A percentile compares a stretch with the other conserved stretches of the same genome.
Evolutionary conservation across 2,113 vertebrate species (phyloP).

Genomic region (Pachyramphus minor): DNA sequence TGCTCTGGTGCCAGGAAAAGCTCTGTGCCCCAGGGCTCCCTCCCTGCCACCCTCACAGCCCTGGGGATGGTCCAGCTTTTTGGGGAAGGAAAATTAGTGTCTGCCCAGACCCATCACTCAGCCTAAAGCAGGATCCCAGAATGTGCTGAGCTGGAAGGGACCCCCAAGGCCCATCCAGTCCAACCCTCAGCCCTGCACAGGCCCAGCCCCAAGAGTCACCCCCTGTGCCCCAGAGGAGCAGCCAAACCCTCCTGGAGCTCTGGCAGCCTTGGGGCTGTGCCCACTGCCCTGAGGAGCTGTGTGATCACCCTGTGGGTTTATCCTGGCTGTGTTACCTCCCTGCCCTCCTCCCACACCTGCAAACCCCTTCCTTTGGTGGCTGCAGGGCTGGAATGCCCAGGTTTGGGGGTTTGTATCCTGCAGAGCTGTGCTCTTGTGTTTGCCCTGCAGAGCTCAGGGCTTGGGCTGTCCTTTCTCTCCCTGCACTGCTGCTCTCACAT

Average conservation of each 20-base stretch:
- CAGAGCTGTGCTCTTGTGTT: neutral
- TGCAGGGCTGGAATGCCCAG: neutral
- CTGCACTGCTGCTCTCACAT: neutral
- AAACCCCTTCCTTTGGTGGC: neutral
- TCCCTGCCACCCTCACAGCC: neutral
- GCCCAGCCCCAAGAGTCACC: too few relatives aligned
- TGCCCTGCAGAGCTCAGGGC: neutral
- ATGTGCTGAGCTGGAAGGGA: neutral
- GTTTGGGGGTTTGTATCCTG: rapidly evolving
- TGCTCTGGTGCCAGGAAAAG: neutral
- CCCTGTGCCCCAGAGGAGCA: too few relatives aligned
- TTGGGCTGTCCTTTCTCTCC: neutral
- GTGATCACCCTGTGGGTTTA: neutral
- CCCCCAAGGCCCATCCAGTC: too few relatives aligned
- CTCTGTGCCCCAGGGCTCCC: neutral
- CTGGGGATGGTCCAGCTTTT: neutral
- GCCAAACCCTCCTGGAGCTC: too few relatives aligned
- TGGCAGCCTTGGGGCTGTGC: too few relatives aligned
- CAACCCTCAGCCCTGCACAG: too few relatives aligned
- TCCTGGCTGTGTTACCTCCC: neutral
- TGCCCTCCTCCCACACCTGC: neutral
- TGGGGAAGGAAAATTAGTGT: neutral
- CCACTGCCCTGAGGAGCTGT: too few relatives aligned
- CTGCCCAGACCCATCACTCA: neutral
- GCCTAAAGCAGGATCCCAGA: neutral